A percentile compares a stretch with the other conserved stretches of the same genome.
Evolutionary conservation across 2,797 vertebrate species (phyloP).

Genomic region (Centropyge bicolor): DNA sequence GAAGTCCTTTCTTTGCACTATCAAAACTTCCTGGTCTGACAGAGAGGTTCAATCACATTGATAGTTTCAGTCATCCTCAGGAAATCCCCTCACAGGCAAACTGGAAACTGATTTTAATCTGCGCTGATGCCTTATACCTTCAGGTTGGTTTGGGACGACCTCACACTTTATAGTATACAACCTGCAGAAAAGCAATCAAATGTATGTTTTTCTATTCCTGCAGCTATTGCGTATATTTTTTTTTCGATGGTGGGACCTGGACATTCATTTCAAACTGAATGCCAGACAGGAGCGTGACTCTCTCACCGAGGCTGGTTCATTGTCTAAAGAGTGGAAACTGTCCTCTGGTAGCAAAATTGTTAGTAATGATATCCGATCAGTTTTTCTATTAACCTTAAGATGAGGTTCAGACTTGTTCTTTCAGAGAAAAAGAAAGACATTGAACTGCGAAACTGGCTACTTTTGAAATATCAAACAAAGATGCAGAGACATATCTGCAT

Average conservation of each 20-base stretch:
- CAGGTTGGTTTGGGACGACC: neutral
- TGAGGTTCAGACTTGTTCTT: neutral
- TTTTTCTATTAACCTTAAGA: slow-evolving; percentile 32
- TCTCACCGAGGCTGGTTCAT: slow-evolving; percentile 11
- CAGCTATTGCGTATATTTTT: neutral
- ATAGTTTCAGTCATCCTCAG: neutral
- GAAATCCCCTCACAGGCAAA: slow-evolving; percentile 18
- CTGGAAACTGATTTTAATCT: slow-evolving; percentile 37
- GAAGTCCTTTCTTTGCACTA: neutral
- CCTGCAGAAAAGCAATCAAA: neutral
- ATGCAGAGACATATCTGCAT: neutral
- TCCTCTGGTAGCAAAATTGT: neutral
- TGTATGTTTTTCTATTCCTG: neutral
- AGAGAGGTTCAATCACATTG: neutral
- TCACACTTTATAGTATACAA: neutral
- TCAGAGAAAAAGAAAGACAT: neutral
- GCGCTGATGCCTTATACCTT: neutral
- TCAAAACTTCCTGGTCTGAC: slow-evolving; percentile 9
- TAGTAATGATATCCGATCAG: neutral
- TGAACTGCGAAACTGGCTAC: neutral
- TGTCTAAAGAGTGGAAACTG: slow-evolving; percentile 11
- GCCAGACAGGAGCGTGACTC: slow-evolving; percentile 20
- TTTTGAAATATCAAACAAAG: neutral
- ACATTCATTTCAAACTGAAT: slow-evolving; percentile 25
- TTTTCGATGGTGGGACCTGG: neutral